Conservation (phyloP, 2,888 invertebrate species). For the Sinodicranocentrus sp. region DNA sequence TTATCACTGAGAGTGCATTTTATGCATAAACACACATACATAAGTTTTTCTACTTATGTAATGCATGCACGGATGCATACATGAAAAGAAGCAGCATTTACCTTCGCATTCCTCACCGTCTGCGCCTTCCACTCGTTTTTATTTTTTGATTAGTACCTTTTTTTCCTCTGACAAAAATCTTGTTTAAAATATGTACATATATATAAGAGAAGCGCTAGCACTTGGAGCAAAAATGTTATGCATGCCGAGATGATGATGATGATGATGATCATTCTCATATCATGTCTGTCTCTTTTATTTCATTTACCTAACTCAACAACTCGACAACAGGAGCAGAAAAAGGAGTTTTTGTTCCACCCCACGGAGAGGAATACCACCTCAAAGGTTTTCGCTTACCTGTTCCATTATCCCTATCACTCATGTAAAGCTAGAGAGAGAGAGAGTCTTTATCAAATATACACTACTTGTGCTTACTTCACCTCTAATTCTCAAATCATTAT, state of each 20-base stretch:
- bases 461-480: no score
- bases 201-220: no score
- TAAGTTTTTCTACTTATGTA: background rate
- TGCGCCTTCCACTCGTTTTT: background rate
- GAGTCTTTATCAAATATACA: no score
- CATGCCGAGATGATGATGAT: background rate
- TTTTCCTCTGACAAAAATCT: background rate
- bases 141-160: conserved; percentile 10
- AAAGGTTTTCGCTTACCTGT: conserved; percentile 25
- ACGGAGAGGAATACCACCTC: conserved; percentile 12
- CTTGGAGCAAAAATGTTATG: background rate
- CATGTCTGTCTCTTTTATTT: conserved; percentile 28
- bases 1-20: no score
- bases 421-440: no score
- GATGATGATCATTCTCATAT: conserved; percentile 22
- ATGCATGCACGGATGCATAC: background rate
- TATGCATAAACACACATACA: no score
- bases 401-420: conserved; percentile 10
- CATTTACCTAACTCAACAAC: conserved; percentile 19
- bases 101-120: conserved; percentile 12
- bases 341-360: background rate
- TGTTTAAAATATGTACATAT: no score
- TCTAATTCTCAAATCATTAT: no score
- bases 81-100: background rate
- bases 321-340: background rate